phyloP scores from a whole-genome alignment of 1,140 invertebrate species.

The Ectropis grisescens region DNA sequence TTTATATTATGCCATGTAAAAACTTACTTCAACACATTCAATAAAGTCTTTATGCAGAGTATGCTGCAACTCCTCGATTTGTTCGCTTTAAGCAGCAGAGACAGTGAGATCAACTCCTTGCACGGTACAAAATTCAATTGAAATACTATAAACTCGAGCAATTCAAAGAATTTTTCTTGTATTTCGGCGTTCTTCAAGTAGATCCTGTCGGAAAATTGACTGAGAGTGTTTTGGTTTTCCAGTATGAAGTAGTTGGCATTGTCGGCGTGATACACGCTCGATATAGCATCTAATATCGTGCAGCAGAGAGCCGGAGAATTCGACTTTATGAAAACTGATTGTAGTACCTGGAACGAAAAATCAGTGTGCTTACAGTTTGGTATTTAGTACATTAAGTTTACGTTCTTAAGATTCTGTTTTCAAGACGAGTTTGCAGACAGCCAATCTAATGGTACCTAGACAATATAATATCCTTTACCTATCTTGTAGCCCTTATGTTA shows the following conservation, averaged over 20 bases:
- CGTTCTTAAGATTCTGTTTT: too few relatives aligned
- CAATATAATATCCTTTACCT: too few relatives aligned
- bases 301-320: slow-evolving; percentile 87
- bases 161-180: slow-evolving; percentile 95
- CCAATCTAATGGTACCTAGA: too few relatives aligned
- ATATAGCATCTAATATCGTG: slow-evolving; percentile 95
- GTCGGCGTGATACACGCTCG: slow-evolving; percentile 96
- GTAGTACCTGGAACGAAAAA: slow-evolving; percentile 81
- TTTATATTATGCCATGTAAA: background rate
- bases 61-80: slow-evolving; percentile 86
- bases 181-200: slow-evolving; percentile 91
- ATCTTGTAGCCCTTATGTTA: too few relatives aligned
- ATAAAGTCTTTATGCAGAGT: slow-evolving; percentile 88
- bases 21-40: slow-evolving; percentile 85
- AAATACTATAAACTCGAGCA: slow-evolving; percentile 96
- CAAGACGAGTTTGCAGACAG: too few relatives aligned
- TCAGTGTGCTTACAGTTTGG: too few relatives aligned
- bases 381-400: too few relatives aligned
- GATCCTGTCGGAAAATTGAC: slow-evolving; percentile 96
- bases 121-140: slow-evolving; percentile 98
- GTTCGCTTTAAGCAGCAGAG: slow-evolving; percentile 90
- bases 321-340: slow-evolving; percentile 94
- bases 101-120: slow-evolving; percentile 97
- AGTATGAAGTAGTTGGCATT: slow-evolving; percentile 99
- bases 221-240: slow-evolving; percentile 95